A percentile compares a stretch with the other conserved stretches of the same genome.
phyloP scores from a whole-genome alignment of 1,140 invertebrate species.

The Drosophila serrata region DNA sequence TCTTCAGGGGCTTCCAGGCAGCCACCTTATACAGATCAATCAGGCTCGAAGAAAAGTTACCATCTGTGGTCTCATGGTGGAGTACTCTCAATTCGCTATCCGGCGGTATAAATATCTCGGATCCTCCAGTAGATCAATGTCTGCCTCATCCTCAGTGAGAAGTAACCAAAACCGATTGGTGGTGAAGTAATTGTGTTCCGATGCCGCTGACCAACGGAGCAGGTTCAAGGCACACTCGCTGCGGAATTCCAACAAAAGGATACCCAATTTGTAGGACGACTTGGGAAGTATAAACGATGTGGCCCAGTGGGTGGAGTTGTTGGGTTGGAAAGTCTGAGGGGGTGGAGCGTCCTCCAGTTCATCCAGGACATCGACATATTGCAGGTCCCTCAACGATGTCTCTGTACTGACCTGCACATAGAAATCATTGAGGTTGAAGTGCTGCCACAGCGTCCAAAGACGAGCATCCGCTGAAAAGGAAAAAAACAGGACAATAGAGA shows the following conservation, averaged over 20 bases:
- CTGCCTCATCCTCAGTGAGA: conserved; percentile 36
- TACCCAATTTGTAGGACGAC: conserved; percentile 61
- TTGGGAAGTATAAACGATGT: conserved; percentile 58
- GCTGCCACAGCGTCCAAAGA: conserved; percentile 46
- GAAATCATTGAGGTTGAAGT: conserved; percentile 65
- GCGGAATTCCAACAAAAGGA: conserved; percentile 63
- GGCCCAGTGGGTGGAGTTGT: conserved; percentile 62
- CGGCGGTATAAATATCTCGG: conserved; percentile 76
- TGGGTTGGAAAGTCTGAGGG: conserved; percentile 56
- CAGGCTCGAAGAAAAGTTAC: conserved; percentile 43
- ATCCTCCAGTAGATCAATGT: conserved; percentile 63
- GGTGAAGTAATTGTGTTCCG: conserved; percentile 79
- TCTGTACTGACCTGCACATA: conserved; percentile 75
- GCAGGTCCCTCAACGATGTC: conserved; percentile 51
- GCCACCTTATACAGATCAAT: conserved; percentile 76
- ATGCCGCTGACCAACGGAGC: conserved; percentile 71
- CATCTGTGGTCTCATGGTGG: not conserved
- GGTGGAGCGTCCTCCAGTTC: conserved; percentile 50
- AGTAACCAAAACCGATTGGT: conserved; percentile 80
- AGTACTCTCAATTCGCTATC: conserved; percentile 71
- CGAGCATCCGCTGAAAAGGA: conserved; percentile 32
- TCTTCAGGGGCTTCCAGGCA: conserved; percentile 56
- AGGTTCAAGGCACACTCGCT: conserved; percentile 69
- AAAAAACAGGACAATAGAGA: not conserved
- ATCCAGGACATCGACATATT: conserved; percentile 36